These are phyloP conservation scores for Eulacestoma nigropectus DNA, from an alignment of 2,113 vertebrate species.

Conservation along the genomic window DNA sequence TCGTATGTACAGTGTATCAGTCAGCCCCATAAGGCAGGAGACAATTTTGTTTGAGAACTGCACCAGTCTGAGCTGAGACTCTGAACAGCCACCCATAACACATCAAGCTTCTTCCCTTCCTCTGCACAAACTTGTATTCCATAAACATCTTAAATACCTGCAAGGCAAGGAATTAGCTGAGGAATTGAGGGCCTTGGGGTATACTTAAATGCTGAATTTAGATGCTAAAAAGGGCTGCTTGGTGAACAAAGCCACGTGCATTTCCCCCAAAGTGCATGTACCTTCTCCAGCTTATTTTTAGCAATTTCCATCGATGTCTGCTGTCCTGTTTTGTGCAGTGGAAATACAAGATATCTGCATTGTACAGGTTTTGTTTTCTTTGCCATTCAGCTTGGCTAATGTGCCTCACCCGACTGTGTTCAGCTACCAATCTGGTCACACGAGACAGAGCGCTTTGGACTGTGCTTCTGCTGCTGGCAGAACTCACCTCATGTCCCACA, in stretches of 20 bases:
- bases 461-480: neutral
- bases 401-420: accelerated
- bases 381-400: neutral
- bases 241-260: neutral
- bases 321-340: neutral
- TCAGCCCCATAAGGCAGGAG: neutral
- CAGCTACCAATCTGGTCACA: neutral
- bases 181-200: neutral
- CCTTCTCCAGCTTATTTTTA: neutral
- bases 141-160: neutral
- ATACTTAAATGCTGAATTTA: neutral
- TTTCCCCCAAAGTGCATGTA: neutral
- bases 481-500: neutral
- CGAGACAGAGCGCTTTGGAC: accelerated
- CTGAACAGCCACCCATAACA: neutral
- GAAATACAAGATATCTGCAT: neutral
- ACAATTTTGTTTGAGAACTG: neutral
- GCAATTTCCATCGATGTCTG: neutral
- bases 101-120: neutral
- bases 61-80: neutral
- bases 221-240: neutral
- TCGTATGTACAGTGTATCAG: neutral
- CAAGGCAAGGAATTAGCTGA: neutral
- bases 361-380: neutral
- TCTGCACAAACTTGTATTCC: neutral